Evolutionary conservation across 2,797 vertebrate species (phyloP).

Genomic region (Catostomus latipinnis): DNA sequence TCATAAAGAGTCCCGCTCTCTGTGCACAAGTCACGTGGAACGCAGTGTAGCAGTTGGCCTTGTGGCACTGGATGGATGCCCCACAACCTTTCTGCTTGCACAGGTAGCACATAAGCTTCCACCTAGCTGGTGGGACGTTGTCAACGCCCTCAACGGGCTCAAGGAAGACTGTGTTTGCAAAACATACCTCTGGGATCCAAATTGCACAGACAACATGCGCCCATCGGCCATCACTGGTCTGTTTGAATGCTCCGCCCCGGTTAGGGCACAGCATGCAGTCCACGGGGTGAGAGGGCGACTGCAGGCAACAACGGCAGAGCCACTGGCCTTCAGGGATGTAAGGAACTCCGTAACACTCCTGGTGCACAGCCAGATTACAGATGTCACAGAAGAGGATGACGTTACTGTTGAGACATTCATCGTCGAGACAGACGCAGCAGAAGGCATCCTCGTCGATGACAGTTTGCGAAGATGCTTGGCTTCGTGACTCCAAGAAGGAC

Average conservation of each 20-base stretch:
- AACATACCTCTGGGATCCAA: slow-evolving; percentile 91
- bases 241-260: slow-evolving; percentile 89
- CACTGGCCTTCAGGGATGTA: slow-evolving; percentile 90
- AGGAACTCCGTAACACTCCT: slow-evolving; percentile 89
- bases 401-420: slow-evolving; percentile 90
- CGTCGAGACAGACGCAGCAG: slow-evolving; percentile 89
- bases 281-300: slow-evolving; percentile 86
- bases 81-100: slow-evolving; percentile 88
- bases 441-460: slow-evolving; percentile 86
- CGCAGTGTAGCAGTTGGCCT: slow-evolving; percentile 89
- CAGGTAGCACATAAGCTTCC: slow-evolving; percentile 88
- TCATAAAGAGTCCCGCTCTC: slow-evolving; percentile 88
- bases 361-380: slow-evolving; percentile 89
- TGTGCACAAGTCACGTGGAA: slow-evolving; percentile 90
- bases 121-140: slow-evolving; percentile 86
- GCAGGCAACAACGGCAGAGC: slow-evolving; percentile 89
- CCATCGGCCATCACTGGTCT: slow-evolving; percentile 88
- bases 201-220: slow-evolving; percentile 89
- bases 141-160: slow-evolving; percentile 88
- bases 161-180: slow-evolving; percentile 89
- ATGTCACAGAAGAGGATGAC: slow-evolving; percentile 90
- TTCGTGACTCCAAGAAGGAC: slow-evolving; percentile 83
- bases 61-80: slow-evolving; percentile 89
- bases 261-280: slow-evolving; percentile 89
- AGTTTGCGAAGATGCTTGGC: slow-evolving; percentile 78